phyloP scores from a whole-genome alignment of 1,140 invertebrate genomes.

The Danaus melanippus region DNA sequence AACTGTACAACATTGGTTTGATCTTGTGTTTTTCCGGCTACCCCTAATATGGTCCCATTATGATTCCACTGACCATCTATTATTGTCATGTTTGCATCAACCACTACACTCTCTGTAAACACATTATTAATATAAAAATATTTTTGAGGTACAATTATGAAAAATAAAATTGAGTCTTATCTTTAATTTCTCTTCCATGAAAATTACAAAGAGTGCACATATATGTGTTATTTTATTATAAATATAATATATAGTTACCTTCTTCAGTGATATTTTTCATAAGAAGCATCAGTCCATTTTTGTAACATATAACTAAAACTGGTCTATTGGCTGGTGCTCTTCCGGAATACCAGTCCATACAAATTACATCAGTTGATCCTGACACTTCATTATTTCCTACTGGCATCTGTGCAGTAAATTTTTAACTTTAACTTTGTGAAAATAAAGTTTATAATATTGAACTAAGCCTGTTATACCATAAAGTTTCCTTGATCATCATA shows the following conservation, averaged over 20 bases:
- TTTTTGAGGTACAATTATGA: slow-evolving; percentile 1
- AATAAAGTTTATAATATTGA: slow-evolving; percentile 22
- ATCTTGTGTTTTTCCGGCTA: slow-evolving; percentile 81
- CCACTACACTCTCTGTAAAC: slow-evolving; percentile 74
- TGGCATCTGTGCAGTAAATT: slow-evolving; percentile 72
- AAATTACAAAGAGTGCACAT: no score
- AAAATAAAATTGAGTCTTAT: neutral
- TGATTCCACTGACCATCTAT: slow-evolving; percentile 93
- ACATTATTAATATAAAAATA: slow-evolving; percentile 7
- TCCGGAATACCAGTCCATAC: slow-evolving; percentile 91
- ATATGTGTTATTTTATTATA: neutral
- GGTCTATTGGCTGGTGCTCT: slow-evolving; percentile 81
- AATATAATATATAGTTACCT: slow-evolving; percentile 65
- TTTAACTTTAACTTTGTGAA: neutral
- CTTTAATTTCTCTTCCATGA: no score
- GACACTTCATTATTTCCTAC: slow-evolving; percentile 76
- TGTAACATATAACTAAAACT: slow-evolving; percentile 88
- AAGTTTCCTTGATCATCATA: slow-evolving; percentile 94
- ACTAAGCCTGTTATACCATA: slow-evolving; percentile 46
- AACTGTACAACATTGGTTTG: slow-evolving; percentile 92
- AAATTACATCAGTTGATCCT: slow-evolving; percentile 75
- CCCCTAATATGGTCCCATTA: slow-evolving; percentile 89
- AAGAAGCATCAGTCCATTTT: slow-evolving; percentile 88
- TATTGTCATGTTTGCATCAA: slow-evolving; percentile 86
- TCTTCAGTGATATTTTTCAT: slow-evolving; percentile 93